Evolutionary conservation across 2,888 invertebrate genomes (phyloP).

Genomic region (Tinea trinotella): DNA sequence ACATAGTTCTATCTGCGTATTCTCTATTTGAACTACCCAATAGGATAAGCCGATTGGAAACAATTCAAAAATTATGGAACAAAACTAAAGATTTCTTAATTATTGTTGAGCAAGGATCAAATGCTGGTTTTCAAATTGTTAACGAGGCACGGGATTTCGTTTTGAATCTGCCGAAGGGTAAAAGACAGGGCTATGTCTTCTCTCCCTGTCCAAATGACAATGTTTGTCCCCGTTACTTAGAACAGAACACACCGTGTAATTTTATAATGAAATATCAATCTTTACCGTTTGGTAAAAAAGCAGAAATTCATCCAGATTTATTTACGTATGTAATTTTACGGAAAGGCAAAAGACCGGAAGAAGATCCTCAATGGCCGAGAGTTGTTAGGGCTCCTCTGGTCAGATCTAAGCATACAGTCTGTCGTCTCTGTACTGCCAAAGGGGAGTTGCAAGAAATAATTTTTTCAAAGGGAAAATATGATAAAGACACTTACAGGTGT

Average conservation of each 20-base stretch:
- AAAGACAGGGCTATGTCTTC: constrained; percentile 74
- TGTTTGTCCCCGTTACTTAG: constrained; percentile 79
- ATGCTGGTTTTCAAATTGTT: constrained; percentile 84
- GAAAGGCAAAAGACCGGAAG: constrained; percentile 74
- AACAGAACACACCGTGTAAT: constrained; percentile 82
- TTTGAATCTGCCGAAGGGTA: constrained; percentile 61
- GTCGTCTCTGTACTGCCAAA: constrained; percentile 81
- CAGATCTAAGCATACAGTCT: constrained; percentile 81
- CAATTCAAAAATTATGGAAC: constrained; percentile 85
- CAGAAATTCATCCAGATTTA: constrained; percentile 62
- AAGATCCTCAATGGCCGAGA: constrained; percentile 82
- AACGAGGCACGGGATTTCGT: constrained; percentile 90
- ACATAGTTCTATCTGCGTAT: constrained; percentile 86
- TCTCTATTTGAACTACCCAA: constrained; percentile 85
- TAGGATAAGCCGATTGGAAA: constrained; percentile 76
- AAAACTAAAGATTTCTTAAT: constrained; percentile 88
- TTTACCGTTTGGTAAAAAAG: constrained; percentile 59
- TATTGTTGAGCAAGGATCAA: constrained; percentile 87
- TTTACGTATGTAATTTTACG: constrained; percentile 88
- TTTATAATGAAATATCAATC: constrained; percentile 77
- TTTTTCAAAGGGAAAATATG: constrained; percentile 82
- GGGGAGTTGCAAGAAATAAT: constrained; percentile 84
- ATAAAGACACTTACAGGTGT: constrained; percentile 83
- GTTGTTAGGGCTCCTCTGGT: constrained; percentile 80
- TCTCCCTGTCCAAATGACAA: constrained; percentile 91